Base-by-base conservation (phyloP, 2,113 vertebrate species). In the Thinocorus orbignyianus region DNA sequence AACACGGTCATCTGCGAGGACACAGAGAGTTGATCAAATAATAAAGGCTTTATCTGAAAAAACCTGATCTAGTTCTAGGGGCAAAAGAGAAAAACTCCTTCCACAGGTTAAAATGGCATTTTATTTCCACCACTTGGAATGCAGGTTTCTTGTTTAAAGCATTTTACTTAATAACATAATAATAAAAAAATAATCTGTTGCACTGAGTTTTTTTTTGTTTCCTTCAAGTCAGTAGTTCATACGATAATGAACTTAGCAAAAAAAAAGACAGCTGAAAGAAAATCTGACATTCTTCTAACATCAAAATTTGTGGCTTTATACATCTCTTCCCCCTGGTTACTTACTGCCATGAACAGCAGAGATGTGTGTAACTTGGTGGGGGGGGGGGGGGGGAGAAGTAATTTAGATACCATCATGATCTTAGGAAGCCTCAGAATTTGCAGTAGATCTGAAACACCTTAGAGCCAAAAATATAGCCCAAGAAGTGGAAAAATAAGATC, bases 11-110 rank as follows among this genome's bases (percentile, higher is more conserved):
- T 93, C 52, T 73, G 37, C 2, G 35, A 93, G 69, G 77, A 72
- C 80, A 85, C 30, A 46, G 77, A 31, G 61, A 95, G 57, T 13
- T 94, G 74, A 95, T 80, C 51, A 93, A 88, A 81, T 60, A 92
- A 76, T 90, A 93, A 88, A 85, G 61, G n/a, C 20, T 77, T 93
- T 44, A 2, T 62, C 60, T 81, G 30, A 82, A 70, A 86, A 92
- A 86, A 95, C 64, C 25, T 37, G 39, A 66, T 88, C 18, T 46
- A 60, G 19, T 82, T 88, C 65, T 41, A 62, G 41, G 7, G 51
- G 12, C 9, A 69, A 78, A 64, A 78, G 17, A 74, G 19, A 2
- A 93, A 78, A 89, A 92, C 13, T 78, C 16, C 31, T 69, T 82
- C 25, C n/a, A 51, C 24, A 69, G 16, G 17, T 81, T 73, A 52